phyloP scores from a whole-genome alignment of 2,888 invertebrate genomes.

The Eupithecia tripunctaria region DNA sequence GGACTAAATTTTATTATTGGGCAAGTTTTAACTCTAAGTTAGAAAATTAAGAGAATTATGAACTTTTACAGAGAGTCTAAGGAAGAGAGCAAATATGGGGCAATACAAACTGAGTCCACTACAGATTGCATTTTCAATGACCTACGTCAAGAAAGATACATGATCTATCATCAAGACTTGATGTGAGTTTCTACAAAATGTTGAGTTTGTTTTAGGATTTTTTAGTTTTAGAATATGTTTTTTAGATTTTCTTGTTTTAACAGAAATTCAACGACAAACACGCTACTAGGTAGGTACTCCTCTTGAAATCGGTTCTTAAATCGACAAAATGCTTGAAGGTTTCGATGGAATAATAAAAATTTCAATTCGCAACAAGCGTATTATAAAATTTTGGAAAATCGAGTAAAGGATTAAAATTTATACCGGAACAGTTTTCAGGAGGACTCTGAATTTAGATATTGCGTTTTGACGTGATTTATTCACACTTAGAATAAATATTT shows the following conservation, averaged over 20 bases:
- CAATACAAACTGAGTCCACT: conserved; percentile 36
- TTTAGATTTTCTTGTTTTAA: background rate
- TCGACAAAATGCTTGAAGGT: background rate
- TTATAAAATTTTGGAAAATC: too few species aligned
- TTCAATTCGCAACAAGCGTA: background rate
- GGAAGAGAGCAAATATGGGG: conserved; percentile 43
- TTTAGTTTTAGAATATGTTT: background rate
- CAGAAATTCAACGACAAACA: background rate
- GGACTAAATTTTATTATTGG: background rate
- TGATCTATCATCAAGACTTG: conserved; percentile 71
- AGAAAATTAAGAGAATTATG: background rate
- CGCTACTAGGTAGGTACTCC: background rate
- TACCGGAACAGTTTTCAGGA: background rate
- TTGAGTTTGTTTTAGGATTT: background rate
- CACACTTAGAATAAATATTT: background rate
- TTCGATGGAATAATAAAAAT: background rate
- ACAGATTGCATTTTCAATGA: conserved; percentile 76
- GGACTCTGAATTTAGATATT: background rate
- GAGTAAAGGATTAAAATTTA: background rate
- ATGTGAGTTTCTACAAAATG: conserved; percentile 64
- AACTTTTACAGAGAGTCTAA: conserved; percentile 41
- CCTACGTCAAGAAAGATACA: conserved; percentile 69
- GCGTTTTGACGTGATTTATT: background rate
- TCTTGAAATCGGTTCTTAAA: background rate
- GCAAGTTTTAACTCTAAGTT: background rate